Evolutionary conservation across 1,140 invertebrate genomes (phyloP), one percentile per base, ranked within the genome.

Genomic region (Cydia pomonella): DNA sequence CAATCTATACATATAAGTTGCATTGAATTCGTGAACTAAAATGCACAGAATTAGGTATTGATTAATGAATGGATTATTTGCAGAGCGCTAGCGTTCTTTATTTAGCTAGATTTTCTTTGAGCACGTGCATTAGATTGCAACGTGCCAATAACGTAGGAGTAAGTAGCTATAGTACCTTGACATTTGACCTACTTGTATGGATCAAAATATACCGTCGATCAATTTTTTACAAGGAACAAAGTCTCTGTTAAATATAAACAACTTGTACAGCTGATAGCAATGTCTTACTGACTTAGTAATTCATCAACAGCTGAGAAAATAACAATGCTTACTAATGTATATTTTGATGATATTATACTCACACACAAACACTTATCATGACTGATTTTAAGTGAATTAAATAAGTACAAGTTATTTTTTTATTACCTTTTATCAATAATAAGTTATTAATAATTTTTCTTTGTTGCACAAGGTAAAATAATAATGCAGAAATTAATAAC

Each of bases 161-260:
- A 25, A 12, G 53, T 44, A 47, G 23, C 53, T 5, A 41, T 66
- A 50, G 81, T 85, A 75, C 82, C 80, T 86, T 88, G 87, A 87
- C 86, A 82, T 86, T 84, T 89, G 87, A 87, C 87, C 87, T 85
- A 89, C 81, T 83, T 89, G 71, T 18, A 72, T 41, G 6, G 33
- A 41, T 33, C 72, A 50, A 29, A 47, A 72, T 16, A 47, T 27
- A 50, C 47, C 44, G 16, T 44, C 47, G 23, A n/a, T 5, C 25
- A 18, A 12, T 53, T 73, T 53, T 73, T 7, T 23, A 72, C 38
- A 16, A 72, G 38, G 18, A 23, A 4, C 63, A 2, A 66, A 7
- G 13, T 47, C 44, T 47, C 13, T 18, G 16, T 50, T 50, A 50
- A n/a, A 50, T 18, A n/a, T 53, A n/a, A 53, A 53, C n/a, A 53